Evolutionary conservation across 1,140 invertebrate genomes (phyloP).

Genomic region (Anastatus disparis): DNA sequence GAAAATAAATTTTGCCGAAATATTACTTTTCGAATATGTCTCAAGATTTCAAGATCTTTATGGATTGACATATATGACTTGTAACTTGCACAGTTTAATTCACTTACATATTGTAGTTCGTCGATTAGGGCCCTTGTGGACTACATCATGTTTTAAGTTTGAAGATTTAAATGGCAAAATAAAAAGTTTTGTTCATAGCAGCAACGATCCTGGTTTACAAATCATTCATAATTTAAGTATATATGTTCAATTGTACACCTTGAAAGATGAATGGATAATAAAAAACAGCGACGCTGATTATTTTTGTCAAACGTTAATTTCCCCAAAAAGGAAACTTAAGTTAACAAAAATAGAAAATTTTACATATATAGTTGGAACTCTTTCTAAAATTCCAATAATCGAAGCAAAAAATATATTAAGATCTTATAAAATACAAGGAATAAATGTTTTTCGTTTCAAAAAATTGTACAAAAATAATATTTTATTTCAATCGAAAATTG

Average conservation of each 20-base stretch:
- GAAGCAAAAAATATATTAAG: too few relatives aligned
- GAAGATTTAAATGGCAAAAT: slow-evolving; percentile 31
- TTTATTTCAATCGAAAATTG: too few relatives aligned
- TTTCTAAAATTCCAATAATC: too few relatives aligned
- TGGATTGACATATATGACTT: slow-evolving; percentile 1
- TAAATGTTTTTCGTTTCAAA: too few relatives aligned
- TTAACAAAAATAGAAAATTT: too few relatives aligned
- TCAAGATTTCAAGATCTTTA: too few relatives aligned
- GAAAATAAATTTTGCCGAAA: slow-evolving; percentile 43
- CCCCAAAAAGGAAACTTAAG: too few relatives aligned
- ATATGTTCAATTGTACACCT: background rate
- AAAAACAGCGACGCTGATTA: background rate
- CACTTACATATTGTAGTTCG: slow-evolving; percentile 27
- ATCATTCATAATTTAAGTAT: background rate
- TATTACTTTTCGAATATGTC: too few relatives aligned
- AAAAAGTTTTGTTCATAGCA: slow-evolving; percentile 16
- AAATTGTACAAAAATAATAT: too few relatives aligned
- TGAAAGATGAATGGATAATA: background rate
- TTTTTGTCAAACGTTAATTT: background rate
- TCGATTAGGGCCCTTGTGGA: slow-evolving; percentile 17
- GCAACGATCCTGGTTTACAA: background rate
- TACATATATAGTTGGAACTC: too few relatives aligned
- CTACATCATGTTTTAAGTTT: slow-evolving; percentile 10
- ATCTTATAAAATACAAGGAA: too few relatives aligned
- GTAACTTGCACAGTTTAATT: slow-evolving; percentile 26